Conservation (phyloP, 2,888 invertebrate species). For the Eupeodes luniger region DNA sequence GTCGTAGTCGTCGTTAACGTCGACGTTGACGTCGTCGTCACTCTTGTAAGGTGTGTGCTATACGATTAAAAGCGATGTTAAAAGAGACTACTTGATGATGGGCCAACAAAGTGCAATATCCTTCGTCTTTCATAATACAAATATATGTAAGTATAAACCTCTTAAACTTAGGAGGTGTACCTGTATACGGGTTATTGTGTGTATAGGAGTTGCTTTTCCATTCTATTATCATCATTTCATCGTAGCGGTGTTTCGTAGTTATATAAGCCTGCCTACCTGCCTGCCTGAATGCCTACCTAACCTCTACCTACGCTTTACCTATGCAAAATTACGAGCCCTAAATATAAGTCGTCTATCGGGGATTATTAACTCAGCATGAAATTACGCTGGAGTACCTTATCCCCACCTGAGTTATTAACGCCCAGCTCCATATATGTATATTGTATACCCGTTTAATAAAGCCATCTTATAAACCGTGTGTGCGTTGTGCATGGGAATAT, state of each 20-base stretch:
- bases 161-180: background rate
- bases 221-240: constrained; percentile 36
- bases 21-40: no score
- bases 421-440: constrained; percentile 13
- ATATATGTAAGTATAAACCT: background rate
- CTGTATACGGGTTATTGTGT: background rate
- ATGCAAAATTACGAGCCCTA: constrained; percentile 64
- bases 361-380: constrained; percentile 76
- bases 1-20: no score
- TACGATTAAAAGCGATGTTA: background rate
- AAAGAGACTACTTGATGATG: background rate
- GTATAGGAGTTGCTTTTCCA: constrained; percentile 48
- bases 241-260: background rate
- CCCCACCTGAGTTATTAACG: constrained; percentile 76
- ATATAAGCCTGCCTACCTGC: no score
- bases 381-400: constrained; percentile 74
- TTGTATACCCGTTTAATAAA: constrained; percentile 60
- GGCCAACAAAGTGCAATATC: constrained; percentile 26
- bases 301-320: background rate
- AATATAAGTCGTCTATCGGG: constrained; percentile 74
- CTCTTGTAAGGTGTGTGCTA: no score
- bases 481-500: background rate
- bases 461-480: constrained; percentile 35
- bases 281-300: no score
- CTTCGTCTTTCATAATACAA: background rate